These are phyloP conservation scores for Macaca fascicularis DNA, from an alignment of 2,113 vertebrate genomes.

Conservation along the genomic window T2T-MFA8v1.1 NC_088379.1:168852501-168853000, in stretches of 20 bases:
- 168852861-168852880: neutral
- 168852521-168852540: neutral
- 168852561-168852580: neutral
- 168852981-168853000: neutral
- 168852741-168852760: no score
- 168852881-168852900: neutral
- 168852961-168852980: neutral
- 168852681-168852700: neutral
- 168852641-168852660: neutral
- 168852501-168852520: neutral
- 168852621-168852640: neutral
- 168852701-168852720: no score
- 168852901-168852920: neutral
- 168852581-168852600: neutral
- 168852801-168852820: neutral
- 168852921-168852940: neutral
- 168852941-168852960: neutral
- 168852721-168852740: no score
- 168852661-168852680: neutral
- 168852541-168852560: neutral
- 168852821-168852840: neutral
- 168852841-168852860: neutral
- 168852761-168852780: no score
- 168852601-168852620: neutral
- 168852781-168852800: neutral